Percentiles rank a stretch among this genome's conserved stretches.
These are phyloP conservation scores for Catostylus mosaicus DNA, from an alignment of 30 jellyfish, hydroid and myxozoan species.

Conservation along the genomic window DNA sequence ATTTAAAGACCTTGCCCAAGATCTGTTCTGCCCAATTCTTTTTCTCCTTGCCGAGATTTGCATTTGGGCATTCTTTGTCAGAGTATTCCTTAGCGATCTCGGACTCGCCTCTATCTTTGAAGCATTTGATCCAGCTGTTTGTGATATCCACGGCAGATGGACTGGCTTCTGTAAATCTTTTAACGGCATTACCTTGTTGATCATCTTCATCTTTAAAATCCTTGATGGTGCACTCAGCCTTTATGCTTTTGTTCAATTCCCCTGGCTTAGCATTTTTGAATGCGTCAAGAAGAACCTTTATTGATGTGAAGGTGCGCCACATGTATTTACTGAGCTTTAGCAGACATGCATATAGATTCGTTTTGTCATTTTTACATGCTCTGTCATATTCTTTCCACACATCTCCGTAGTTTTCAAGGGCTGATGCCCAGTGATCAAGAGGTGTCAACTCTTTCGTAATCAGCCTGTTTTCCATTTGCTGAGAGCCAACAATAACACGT, in stretches of 20 bases:
- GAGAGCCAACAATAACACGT: conserved; percentile 52
- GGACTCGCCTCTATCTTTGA: neutral
- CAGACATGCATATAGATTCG: neutral
- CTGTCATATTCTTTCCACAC: conserved; percentile 4
- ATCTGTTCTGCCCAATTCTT: neutral
- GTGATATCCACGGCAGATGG: neutral
- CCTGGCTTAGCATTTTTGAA: neutral
- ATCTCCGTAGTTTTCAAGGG: conserved; percentile 51
- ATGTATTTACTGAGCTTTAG: conserved; percentile 33
- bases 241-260: too few species aligned
- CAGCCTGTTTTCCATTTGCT: conserved; percentile 37
- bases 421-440: conserved; percentile 40
- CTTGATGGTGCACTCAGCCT: too few species aligned
- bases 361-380: neutral
- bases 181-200: neutral
- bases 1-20: neutral
- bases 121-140: neutral
- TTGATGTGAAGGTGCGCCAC: conserved; percentile 35
- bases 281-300: neutral
- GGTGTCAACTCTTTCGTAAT: conserved; percentile 3
- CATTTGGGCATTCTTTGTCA: neutral
- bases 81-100: neutral
- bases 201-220: neutral
- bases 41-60: neutral
- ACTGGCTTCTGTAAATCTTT: neutral